A percentile compares a stretch with the other conserved stretches of the same genome.
phyloP scores from a whole-genome alignment of 2,797 vertebrate genomes.

The Thaleichthys pacificus region DNA sequence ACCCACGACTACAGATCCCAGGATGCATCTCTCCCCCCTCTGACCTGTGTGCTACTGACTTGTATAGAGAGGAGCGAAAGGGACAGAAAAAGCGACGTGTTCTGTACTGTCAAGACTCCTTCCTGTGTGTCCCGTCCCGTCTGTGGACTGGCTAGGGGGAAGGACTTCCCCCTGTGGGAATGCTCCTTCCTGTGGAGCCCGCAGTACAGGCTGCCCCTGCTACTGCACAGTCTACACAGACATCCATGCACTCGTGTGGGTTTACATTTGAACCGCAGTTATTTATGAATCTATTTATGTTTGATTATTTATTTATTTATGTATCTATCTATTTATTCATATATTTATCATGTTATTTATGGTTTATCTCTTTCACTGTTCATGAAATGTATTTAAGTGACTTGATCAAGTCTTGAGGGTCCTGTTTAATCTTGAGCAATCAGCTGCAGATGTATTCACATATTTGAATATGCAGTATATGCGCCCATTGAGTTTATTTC shows the following conservation, averaged over 20 bases:
- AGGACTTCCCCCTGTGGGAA: slow-evolving; percentile 23
- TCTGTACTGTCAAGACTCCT: slow-evolving; percentile 51
- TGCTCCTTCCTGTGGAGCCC: slow-evolving; percentile 25
- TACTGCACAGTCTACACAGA: slow-evolving; percentile 63
- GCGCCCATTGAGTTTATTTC: slow-evolving; percentile 17
- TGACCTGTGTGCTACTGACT: slow-evolving; percentile 33
- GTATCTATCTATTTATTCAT: slow-evolving; percentile 53
- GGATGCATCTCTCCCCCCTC: slow-evolving; percentile 33
- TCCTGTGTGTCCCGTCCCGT: slow-evolving; percentile 39
- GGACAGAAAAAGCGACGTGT: slow-evolving; percentile 36
- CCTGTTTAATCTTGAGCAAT: slow-evolving; percentile 21
- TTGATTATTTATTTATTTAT: slow-evolving; percentile 1
- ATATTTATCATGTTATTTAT: slow-evolving; percentile 55
- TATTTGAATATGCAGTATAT: slow-evolving; percentile 34
- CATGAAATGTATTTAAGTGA: slow-evolving; percentile 36
- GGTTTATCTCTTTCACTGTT: slow-evolving; percentile 59
- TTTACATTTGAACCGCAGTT: slow-evolving; percentile 47
- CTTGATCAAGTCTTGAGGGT: slow-evolving; percentile 35
- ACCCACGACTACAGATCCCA: slow-evolving; percentile 17
- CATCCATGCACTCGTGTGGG: slow-evolving; percentile 52
- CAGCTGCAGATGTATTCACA: slow-evolving; percentile 41
- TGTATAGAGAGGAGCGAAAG: slow-evolving; percentile 24
- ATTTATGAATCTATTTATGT: slow-evolving; percentile 49
- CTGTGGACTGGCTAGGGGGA: slow-evolving; percentile 18
- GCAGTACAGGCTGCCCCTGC: slow-evolving; percentile 31